Percentiles rank a stretch among this genome's conserved stretches.
These are phyloP conservation scores for Chaetophractus vellerosus DNA, from an alignment of 2,797 vertebrate species.

Conservation along the genomic window DNA sequence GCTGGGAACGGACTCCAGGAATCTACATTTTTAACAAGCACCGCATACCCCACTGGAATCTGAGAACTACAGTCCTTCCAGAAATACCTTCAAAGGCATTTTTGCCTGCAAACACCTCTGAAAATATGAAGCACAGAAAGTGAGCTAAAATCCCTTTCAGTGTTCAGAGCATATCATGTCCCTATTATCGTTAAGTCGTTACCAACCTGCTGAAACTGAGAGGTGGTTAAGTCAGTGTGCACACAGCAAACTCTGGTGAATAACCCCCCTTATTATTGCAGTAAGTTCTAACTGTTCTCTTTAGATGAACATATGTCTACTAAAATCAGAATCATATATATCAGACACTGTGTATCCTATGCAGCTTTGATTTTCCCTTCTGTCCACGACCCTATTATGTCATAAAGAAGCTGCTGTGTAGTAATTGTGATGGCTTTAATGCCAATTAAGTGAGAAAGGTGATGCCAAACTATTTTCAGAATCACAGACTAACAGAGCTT, in stretches of 20 bases:
- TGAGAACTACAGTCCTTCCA: conserved; percentile 2
- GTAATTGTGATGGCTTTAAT: conserved; percentile 8
- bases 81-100: conserved; percentile 52
- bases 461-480: not conserved
- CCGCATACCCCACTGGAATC: not conserved
- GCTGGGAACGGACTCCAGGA: not conserved
- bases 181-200: conserved; percentile 46
- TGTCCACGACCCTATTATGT: not conserved
- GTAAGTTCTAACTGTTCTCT: not conserved
- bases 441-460: conserved; percentile 8
- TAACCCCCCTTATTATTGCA: not conserved
- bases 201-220: not conserved
- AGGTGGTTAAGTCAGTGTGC: conserved; percentile 1
- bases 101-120: not conserved
- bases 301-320: not conserved
- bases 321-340: not conserved
- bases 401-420: not conserved
- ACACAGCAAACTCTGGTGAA: not conserved
- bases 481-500: not conserved
- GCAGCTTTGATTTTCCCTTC: not conserved
- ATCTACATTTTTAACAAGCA: not conserved
- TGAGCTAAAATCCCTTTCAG: not conserved
- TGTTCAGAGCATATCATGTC: conserved; percentile 20
- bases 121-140: conserved; percentile 45
- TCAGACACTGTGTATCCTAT: not conserved